Evolutionary conservation across 2,888 invertebrate genomes (phyloP).

Genomic region (Brassicogethes aeneus): DNA sequence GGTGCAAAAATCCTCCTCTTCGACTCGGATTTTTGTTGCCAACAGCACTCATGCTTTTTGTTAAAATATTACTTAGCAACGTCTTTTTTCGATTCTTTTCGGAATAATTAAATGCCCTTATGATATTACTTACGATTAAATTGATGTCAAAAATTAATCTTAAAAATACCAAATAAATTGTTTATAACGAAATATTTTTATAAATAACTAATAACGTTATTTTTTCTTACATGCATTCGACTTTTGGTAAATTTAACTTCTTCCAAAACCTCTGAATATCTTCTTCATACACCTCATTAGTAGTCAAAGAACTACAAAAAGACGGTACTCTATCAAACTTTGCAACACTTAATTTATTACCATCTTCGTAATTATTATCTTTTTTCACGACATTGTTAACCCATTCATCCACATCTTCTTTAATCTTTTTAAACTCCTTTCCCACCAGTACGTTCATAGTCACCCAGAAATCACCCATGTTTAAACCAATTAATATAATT

Average conservation of each 20-base stretch:
- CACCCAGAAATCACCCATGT: slow-evolving; percentile 47
- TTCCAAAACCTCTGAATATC: slow-evolving; percentile 22
- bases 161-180: too few relatives aligned
- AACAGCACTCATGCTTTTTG: too few relatives aligned
- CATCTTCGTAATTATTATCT: not conserved
- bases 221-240: slow-evolving; percentile 31
- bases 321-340: not conserved
- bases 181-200: too few relatives aligned
- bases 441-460: slow-evolving; percentile 54
- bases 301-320: not conserved
- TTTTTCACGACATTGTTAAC: slow-evolving; percentile 26
- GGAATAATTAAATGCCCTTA: too few relatives aligned
- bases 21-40: too few relatives aligned
- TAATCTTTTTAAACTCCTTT: slow-evolving; percentile 43
- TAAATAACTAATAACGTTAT: too few relatives aligned
- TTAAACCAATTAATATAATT: too few relatives aligned
- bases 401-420: slow-evolving; percentile 37
- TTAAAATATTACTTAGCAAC: too few relatives aligned
- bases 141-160: too few relatives aligned
- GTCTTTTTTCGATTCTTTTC: too few relatives aligned
- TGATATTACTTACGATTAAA: too few relatives aligned
- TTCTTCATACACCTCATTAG: slow-evolving; percentile 11
- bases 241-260: slow-evolving; percentile 23
- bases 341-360: not conserved
- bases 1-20: too few relatives aligned